These are phyloP conservation scores for Pseudorectes ferrugineus DNA, from an alignment of 2,113 vertebrate species.

Conservation along the genomic window DNA sequence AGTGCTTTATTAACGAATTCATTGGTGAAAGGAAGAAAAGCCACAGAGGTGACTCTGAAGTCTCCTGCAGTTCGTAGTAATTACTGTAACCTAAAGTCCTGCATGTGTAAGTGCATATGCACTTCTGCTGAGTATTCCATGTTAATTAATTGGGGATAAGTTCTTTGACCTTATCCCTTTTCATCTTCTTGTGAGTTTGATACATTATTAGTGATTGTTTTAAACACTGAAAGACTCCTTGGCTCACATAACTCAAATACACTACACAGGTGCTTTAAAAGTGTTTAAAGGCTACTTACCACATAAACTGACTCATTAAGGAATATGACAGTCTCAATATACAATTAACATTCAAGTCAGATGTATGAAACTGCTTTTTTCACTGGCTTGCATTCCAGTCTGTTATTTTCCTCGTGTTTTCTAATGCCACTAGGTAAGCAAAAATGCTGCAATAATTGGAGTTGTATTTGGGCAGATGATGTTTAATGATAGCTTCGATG, in stretches of 20 bases:
- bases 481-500: background rate
- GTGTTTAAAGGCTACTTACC: background rate
- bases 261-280: background rate
- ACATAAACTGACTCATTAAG: background rate
- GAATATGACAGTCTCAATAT: background rate
- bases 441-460: background rate
- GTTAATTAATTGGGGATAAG: background rate
- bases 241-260: background rate
- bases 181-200: background rate
- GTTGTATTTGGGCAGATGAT: background rate
- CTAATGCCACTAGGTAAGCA: background rate
- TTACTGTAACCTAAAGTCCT: background rate
- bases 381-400: background rate
- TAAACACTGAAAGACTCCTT: background rate
- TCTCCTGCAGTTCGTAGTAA: background rate
- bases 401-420: background rate
- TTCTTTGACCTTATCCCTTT: background rate
- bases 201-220: background rate
- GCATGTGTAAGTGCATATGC: background rate
- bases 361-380: background rate
- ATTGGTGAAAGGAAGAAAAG: background rate
- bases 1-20: background rate
- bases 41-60: background rate
- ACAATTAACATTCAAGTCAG: background rate
- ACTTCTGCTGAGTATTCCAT: background rate